Percentiles rank a stretch among this genome's conserved stretches.
Evolutionary conservation across 1,140 invertebrate species (phyloP).

Genomic region (Zaprionus camerounensis): DNA sequence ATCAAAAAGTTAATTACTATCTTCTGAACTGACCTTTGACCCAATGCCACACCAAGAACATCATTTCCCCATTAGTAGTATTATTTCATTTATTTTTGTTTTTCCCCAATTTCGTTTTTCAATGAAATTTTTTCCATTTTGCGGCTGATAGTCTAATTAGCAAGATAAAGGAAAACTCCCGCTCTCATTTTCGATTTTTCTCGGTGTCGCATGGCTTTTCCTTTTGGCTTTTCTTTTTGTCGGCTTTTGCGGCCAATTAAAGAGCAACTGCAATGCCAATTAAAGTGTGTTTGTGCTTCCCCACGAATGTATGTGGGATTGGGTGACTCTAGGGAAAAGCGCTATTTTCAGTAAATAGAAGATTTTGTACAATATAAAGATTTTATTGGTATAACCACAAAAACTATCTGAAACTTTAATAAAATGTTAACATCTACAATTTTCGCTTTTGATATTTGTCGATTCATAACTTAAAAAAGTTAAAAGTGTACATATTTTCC

Average conservation of each 20-base stretch:
- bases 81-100: constrained; percentile 7
- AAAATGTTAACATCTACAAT: too few species aligned
- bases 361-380: not conserved
- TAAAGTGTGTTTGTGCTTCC: not conserved
- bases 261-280: not conserved
- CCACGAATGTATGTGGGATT: too few species aligned
- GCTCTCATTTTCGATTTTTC: constrained; percentile 31
- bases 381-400: not conserved
- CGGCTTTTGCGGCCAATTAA: not conserved
- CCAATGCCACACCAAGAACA: not conserved
- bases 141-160: constrained; percentile 37
- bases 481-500: too few species aligned
- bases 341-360: not conserved
- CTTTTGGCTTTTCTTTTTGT: constrained; percentile 7
- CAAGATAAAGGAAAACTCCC: constrained; percentile 17
- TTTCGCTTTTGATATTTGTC: too few species aligned
- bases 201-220: not conserved
- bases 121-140: constrained; percentile 10
- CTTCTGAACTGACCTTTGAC: constrained; percentile 1
- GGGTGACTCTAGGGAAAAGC: too few species aligned
- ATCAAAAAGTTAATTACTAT: not conserved
- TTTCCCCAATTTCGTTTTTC: constrained; percentile 10
- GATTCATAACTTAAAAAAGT: too few species aligned
- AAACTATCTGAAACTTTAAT: not conserved
- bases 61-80: constrained; percentile 2